phyloP scores from a whole-genome alignment of 1,140 invertebrate species.

The Formica selysi region DNA sequence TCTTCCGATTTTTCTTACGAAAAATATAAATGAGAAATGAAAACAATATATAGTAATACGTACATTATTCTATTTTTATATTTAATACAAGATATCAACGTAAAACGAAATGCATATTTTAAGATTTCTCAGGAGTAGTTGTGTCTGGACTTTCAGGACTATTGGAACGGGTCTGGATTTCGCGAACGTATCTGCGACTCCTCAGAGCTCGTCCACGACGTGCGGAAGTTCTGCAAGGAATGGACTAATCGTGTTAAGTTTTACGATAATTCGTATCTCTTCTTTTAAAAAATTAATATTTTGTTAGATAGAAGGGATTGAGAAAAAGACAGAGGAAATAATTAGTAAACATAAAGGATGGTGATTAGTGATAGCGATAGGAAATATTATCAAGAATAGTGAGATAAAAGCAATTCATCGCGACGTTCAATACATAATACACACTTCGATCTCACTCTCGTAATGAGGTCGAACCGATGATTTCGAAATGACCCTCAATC shows the following conservation, averaged over 20 bases:
- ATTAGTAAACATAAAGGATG: neutral
- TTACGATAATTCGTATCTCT: neutral
- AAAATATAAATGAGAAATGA: neutral
- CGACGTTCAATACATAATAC: conserved; percentile 15
- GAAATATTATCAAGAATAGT: neutral
- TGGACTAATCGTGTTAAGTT: conserved; percentile 19
- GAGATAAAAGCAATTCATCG: conserved; percentile 15
- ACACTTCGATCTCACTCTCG: conserved; percentile 36
- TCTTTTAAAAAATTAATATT: neutral
- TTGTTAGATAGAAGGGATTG: neutral
- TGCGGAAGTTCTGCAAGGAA: conserved; percentile 77
- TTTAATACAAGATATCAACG: conserved; percentile 63
- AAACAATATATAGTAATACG: neutral
- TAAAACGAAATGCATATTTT: conserved; percentile 28
- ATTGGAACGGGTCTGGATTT: conserved; percentile 63
- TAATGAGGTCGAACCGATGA: conserved; percentile 35
- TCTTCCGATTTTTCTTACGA: neutral
- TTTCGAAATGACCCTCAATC: conserved; percentile 39
- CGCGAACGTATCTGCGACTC: conserved; percentile 78
- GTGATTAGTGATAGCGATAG: neutral
- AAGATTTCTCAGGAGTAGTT: conserved; percentile 42
- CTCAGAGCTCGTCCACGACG: conserved; percentile 80
- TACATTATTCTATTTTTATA: neutral
- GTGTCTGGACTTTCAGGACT: conserved; percentile 62
- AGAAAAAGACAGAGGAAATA: neutral